phyloP scores from a whole-genome alignment of 2,888 invertebrate species.

The Zhengitettix transpicula region DNA sequence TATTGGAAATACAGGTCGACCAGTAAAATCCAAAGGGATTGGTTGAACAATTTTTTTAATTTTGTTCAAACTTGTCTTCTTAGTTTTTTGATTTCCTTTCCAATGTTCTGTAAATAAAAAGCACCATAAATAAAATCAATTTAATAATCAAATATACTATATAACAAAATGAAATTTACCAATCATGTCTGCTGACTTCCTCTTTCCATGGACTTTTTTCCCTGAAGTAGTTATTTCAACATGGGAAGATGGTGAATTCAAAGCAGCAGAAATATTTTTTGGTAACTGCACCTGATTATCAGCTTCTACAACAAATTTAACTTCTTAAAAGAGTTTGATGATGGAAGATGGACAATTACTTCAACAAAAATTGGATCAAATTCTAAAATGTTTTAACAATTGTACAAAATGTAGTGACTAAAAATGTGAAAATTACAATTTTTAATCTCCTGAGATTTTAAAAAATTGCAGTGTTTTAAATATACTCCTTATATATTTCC shows the following conservation, averaged over 20 bases:
- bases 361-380: no score
- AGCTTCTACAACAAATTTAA: slow-evolving; percentile 3
- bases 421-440: no score
- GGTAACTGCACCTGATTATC: slow-evolving; percentile 6
- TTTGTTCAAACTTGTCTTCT: slow-evolving; percentile 1
- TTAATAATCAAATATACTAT: neutral
- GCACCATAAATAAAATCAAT: neutral
- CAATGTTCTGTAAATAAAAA: neutral
- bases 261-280: neutral
- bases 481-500: no score
- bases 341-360: no score
- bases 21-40: slow-evolving; percentile 46
- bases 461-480: neutral
- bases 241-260: slow-evolving; percentile 2
- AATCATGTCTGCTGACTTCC: neutral
- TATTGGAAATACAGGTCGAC: slow-evolving; percentile 56
- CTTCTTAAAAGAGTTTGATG: no score
- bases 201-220: slow-evolving; percentile 3
- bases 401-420: no score
- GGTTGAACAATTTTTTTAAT: slow-evolving; percentile 19
- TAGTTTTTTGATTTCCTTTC: neutral
- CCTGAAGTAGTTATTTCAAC: neutral
- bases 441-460: no score
- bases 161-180: neutral
- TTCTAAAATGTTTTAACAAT: no score